phyloP scores from a whole-genome alignment of 2,888 invertebrate genomes.

The Drosophila atripex region DNA sequence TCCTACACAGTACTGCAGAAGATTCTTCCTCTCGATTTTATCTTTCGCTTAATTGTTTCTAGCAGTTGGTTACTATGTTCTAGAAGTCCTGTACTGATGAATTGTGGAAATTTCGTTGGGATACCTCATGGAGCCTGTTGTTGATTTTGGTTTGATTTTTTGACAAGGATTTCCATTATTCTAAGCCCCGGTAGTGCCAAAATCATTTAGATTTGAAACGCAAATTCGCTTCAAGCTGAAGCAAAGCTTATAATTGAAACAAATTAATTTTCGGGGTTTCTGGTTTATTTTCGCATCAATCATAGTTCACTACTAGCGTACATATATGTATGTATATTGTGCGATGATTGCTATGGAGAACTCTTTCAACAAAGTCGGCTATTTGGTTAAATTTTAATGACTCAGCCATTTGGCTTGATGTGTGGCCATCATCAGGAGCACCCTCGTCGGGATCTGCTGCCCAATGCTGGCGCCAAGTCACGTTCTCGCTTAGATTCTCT shows the following conservation, averaged over 20 bases:
- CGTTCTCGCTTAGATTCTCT: slow-evolving; percentile 48
- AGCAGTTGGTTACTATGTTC: background rate
- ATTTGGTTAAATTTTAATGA: slow-evolving; percentile 35
- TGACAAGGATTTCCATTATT: background rate
- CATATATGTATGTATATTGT: background rate
- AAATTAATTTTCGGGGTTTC: background rate
- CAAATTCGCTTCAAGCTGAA: background rate
- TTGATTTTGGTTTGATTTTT: background rate
- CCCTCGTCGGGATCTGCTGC: background rate
- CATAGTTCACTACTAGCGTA: background rate
- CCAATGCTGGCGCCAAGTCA: slow-evolving; percentile 47
- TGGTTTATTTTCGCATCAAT: background rate
- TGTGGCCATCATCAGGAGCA: slow-evolving; percentile 35
- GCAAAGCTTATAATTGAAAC: background rate
- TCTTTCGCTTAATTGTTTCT: slow-evolving; percentile 26
- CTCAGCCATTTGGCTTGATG: slow-evolving; percentile 36
- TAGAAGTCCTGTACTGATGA: background rate
- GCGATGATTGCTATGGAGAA: background rate
- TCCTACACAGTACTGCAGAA: background rate
- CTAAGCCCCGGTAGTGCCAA: background rate
- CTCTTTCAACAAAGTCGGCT: slow-evolving; percentile 13
- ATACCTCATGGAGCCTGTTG: too few species aligned
- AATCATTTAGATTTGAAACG: background rate
- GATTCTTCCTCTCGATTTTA: background rate
- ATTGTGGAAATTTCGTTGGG: too few species aligned